These are phyloP conservation scores for Coregonus ussuriensis DNA, from an alignment of 2,797 vertebrate species.

Conservation along the genomic window DNA sequence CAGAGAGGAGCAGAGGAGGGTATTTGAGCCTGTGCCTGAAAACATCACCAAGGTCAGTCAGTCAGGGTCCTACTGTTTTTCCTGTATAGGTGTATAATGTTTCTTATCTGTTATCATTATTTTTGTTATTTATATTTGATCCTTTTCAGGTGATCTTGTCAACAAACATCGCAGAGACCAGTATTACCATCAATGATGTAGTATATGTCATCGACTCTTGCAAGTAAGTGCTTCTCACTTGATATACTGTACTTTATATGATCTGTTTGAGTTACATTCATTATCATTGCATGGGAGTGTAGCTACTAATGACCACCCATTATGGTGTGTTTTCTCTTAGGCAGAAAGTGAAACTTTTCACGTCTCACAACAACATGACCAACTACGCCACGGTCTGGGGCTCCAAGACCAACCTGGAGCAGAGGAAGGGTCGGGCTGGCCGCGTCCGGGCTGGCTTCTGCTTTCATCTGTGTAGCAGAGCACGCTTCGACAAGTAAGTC, in stretches of 20 bases:
- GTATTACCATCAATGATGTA: slow-evolving; percentile 96
- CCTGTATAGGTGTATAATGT: not conserved
- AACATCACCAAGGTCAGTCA: slow-evolving; percentile 84
- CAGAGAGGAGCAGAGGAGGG: slow-evolving; percentile 90
- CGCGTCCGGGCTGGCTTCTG: slow-evolving; percentile 89
- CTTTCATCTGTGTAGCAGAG: slow-evolving; percentile 90
- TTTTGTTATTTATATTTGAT: not conserved
- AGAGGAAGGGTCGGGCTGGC: slow-evolving; percentile 91
- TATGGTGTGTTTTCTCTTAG: slow-evolving; percentile 58
- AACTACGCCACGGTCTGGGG: slow-evolving; percentile 98
- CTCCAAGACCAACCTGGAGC: slow-evolving; percentile 95
- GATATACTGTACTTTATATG: not conserved
- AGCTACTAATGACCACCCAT: not conserved
- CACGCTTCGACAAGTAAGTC: slow-evolving; percentile 85
- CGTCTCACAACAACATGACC: slow-evolving; percentile 97
- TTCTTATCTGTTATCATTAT: not conserved
- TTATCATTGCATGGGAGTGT: not conserved
- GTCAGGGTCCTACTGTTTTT: too few species aligned
- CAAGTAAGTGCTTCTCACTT: slow-evolving; percentile 82
- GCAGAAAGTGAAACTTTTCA: slow-evolving; percentile 97
- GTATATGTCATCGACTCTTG: slow-evolving; percentile 96
- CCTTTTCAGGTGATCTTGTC: slow-evolving; percentile 88
- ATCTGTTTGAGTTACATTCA: not conserved
- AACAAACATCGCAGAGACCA: slow-evolving; percentile 95
- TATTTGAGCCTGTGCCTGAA: slow-evolving; percentile 87